Percentiles rank a stretch among this genome's conserved stretches.
Evolutionary conservation across 2,888 invertebrate genomes (phyloP).

Genomic region (Brachycybe producta): DNA sequence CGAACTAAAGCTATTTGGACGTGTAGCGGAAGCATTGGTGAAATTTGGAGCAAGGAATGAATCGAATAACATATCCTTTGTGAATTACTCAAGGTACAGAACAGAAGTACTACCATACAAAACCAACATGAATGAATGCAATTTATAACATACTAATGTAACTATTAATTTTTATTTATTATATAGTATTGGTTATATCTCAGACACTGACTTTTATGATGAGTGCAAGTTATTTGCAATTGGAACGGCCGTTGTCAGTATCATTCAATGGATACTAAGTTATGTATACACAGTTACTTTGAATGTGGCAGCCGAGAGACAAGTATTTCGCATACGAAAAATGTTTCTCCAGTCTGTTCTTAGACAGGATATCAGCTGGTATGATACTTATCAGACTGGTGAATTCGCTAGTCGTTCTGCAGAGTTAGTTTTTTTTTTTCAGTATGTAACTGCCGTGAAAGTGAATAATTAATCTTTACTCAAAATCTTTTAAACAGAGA

Average conservation of each 20-base stretch:
- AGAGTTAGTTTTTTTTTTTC: constrained; percentile 9
- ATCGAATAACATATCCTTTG: neutral
- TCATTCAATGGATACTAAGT: constrained; percentile 45
- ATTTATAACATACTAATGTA: neutral
- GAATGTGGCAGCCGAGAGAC: constrained; percentile 51
- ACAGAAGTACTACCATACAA: neutral
- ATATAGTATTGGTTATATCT: neutral
- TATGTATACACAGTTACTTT: constrained; percentile 49
- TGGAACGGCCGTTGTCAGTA: constrained; percentile 33
- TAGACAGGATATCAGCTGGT: constrained; percentile 62
- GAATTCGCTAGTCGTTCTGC: constrained; percentile 44
- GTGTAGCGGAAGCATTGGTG: constrained; percentile 53
- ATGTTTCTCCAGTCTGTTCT: constrained; percentile 51
- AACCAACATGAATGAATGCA: neutral
- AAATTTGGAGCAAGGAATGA: constrained; percentile 41
- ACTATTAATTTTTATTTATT: neutral
- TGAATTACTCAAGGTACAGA: neutral
- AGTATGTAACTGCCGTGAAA: neutral
- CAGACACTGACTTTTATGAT: constrained; percentile 7
- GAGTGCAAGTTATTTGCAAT: constrained; percentile 14
- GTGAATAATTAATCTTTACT: neutral
- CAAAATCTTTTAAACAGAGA: constrained; percentile 41
- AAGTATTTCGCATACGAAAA: constrained; percentile 51
- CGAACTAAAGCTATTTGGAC: constrained; percentile 55
- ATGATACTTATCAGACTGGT: constrained; percentile 51